These are phyloP conservation scores for Petrophora chlorosata DNA, from an alignment of 2,888 invertebrate genomes.

Conservation along the genomic window DNA sequence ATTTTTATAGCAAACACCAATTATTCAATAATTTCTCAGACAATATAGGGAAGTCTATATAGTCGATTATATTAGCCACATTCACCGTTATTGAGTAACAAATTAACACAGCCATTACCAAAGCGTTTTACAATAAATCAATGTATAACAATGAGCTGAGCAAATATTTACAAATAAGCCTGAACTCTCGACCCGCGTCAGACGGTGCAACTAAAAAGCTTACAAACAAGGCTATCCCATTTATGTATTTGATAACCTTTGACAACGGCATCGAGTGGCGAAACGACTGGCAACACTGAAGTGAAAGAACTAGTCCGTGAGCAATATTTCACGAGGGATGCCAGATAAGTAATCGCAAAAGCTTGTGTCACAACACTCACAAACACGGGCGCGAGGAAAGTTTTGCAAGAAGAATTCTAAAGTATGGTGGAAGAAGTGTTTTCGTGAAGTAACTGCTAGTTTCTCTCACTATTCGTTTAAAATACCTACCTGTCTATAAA, in stretches of 20 bases:
- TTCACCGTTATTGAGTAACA: background rate
- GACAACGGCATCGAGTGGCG: conserved; percentile 55
- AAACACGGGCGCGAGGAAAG: conserved; percentile 63
- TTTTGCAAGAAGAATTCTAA: conserved; percentile 63
- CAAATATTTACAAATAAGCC: conserved; percentile 22
- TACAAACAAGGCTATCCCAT: conserved; percentile 40
- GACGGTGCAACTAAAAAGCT: conserved; percentile 19
- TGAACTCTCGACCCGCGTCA: conserved; percentile 21
- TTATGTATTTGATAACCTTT: conserved; percentile 66
- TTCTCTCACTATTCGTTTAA: background rate
- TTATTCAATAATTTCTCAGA: no score
- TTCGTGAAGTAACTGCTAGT: background rate
- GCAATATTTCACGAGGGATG: conserved; percentile 65
- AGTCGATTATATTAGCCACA: background rate
- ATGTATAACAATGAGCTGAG: conserved; percentile 1
- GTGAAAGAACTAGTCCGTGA: conserved; percentile 65
- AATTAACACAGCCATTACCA: conserved; percentile 1
- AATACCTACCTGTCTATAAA: background rate
- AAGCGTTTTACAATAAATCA: conserved; percentile 15
- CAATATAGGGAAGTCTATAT: no score
- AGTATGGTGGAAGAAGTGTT: background rate
- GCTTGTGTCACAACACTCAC: conserved; percentile 68
- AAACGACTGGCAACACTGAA: conserved; percentile 59
- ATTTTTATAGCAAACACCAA: no score
- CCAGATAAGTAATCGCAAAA: conserved; percentile 74